These are phyloP conservation scores for Araneus ventricosus DNA, from an alignment of 1,140 invertebrate genomes.

Conservation along the genomic window DNA sequence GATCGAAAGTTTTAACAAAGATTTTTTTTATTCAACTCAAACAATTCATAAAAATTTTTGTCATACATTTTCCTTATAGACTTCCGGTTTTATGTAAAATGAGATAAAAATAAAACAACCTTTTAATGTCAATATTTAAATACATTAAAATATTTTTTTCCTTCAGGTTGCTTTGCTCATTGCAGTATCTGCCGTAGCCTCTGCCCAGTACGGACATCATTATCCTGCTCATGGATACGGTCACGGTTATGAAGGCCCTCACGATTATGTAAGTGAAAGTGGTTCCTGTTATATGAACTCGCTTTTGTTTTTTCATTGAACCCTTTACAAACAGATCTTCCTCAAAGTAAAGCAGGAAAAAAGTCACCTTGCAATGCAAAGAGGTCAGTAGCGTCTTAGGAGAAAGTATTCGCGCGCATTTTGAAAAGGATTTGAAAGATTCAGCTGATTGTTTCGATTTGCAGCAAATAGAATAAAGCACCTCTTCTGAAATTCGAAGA, in stretches of 20 bases:
- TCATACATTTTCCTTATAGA: neutral
- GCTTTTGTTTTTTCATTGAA: neutral
- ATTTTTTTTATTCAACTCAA: no score
- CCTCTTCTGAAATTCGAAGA: no score
- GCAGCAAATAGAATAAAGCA: no score
- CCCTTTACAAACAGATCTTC: neutral
- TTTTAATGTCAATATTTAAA: no score
- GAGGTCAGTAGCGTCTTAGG: no score
- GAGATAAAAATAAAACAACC: neutral
- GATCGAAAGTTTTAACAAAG: no score
- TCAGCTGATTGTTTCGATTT: no score
- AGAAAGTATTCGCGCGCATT: no score
- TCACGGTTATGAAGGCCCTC: conserved; percentile 36
- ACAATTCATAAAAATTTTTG: neutral
- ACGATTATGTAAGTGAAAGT: conserved; percentile 64
- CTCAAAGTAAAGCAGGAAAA: neutral
- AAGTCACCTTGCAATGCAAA: no score
- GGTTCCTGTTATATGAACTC: neutral
- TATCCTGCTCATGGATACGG: conserved; percentile 60
- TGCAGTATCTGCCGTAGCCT: conserved; percentile 29
- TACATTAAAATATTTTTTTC: neutral
- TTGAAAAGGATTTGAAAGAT: no score
- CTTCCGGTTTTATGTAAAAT: neutral
- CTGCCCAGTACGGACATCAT: conserved; percentile 66
- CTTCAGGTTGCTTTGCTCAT: conserved; percentile 45